These are phyloP conservation scores for Neocrepidodera transversa DNA, from an alignment of 2,888 invertebrate genomes.

Conservation along the genomic window DNA sequence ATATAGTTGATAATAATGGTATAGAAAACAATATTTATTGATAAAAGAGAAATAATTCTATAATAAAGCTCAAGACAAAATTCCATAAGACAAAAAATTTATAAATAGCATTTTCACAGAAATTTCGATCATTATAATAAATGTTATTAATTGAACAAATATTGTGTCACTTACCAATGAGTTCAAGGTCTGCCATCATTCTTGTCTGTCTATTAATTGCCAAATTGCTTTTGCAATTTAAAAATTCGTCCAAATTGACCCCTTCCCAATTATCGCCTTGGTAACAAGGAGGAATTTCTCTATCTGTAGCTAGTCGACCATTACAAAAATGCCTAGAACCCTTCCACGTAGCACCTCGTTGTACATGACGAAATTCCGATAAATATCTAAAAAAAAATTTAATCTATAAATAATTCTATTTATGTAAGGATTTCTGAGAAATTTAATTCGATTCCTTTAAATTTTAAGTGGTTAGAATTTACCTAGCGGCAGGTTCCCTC, in stretches of 20 bases:
- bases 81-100: too few relatives aligned
- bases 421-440: too few relatives aligned
- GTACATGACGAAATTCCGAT: conserved; percentile 96
- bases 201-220: conserved; percentile 96
- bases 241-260: conserved; percentile 90
- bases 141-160: too few relatives aligned
- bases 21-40: too few relatives aligned
- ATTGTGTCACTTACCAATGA: conserved; percentile 73
- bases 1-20: too few relatives aligned
- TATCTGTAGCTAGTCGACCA: conserved; percentile 76
- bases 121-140: too few relatives aligned
- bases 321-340: conserved; percentile 78
- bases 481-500: conserved; percentile 87
- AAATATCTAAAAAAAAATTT: conserved; percentile 71
- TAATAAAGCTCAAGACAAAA: too few relatives aligned
- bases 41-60: too few relatives aligned
- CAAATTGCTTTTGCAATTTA: conserved; percentile 89
- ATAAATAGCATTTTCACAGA: too few relatives aligned
- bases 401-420: too few relatives aligned
- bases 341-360: conserved; percentile 96
- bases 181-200: conserved; percentile 95
- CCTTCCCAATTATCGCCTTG: conserved; percentile 83
- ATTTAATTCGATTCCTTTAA: too few relatives aligned
- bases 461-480: too few relatives aligned
- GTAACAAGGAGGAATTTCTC: conserved; percentile 86